Evolutionary conservation across 2,888 invertebrate species (phyloP).

Genomic region (Eristalis intricaria): DNA sequence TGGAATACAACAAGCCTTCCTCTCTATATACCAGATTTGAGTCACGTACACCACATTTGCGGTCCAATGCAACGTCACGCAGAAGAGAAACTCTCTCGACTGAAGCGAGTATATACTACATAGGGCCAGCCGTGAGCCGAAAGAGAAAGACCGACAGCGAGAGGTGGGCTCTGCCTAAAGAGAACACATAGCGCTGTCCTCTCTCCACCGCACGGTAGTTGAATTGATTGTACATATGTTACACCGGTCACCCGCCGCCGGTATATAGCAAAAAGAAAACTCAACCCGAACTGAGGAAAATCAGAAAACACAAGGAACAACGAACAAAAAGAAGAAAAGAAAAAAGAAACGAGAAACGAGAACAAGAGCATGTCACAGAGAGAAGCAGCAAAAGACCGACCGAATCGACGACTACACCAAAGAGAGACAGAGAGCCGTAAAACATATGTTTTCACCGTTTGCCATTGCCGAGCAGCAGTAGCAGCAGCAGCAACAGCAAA

Average conservation of each 20-base stretch:
- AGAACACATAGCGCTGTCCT: neutral
- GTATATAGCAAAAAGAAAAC: neutral
- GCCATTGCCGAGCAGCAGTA: neutral
- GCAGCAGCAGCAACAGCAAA: neutral
- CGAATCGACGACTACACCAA: neutral
- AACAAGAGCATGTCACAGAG: neutral
- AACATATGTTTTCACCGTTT: slow-evolving; percentile 64
- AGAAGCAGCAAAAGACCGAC: neutral
- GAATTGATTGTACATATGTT: neutral
- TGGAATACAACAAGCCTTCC: slow-evolving; percentile 22
- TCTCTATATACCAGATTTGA: slow-evolving; percentile 64
- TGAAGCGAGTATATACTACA: slow-evolving; percentile 36
- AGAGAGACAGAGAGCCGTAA: slow-evolving; percentile 43
- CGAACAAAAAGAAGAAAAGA: neutral
- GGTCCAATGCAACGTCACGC: slow-evolving; percentile 49
- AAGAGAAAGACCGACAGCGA: neutral
- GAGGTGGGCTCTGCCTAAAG: neutral
- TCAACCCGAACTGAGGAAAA: neutral
- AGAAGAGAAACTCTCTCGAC: slow-evolving; percentile 58
- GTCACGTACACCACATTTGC: slow-evolving; percentile 72
- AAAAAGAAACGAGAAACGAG: neutral
- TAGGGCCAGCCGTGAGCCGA: slow-evolving; percentile 9
- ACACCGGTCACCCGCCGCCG: neutral
- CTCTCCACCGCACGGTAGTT: neutral
- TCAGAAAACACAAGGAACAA: too few relatives aligned